A percentile compares a stretch with the other conserved stretches of the same genome.
Conservation (phyloP, 2,888 invertebrate genomes). For the Eudemis profundana region DNA sequence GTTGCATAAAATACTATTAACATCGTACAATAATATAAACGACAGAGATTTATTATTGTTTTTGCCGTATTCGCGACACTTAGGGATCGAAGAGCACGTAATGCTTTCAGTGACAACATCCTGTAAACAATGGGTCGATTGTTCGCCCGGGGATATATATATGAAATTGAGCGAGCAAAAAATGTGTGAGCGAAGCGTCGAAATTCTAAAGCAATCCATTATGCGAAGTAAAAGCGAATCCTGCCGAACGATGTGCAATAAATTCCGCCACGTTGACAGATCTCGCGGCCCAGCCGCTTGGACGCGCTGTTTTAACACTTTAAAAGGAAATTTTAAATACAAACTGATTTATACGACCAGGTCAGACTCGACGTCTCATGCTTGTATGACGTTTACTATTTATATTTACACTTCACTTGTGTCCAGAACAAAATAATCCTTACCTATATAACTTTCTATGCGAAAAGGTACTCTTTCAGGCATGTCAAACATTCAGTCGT, state of each 20-base stretch:
- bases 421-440: too few relatives aligned
- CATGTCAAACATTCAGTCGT: too few relatives aligned
- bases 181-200: constrained; percentile 40
- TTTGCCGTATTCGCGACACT: neutral
- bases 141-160: constrained; percentile 34
- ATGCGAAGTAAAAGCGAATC: constrained; percentile 55
- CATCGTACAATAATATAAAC: neutral
- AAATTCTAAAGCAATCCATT: constrained; percentile 47
- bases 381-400: neutral
- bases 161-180: constrained; percentile 40
- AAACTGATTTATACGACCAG: constrained; percentile 54
- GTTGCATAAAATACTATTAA: neutral
- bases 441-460: neutral
- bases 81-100: constrained; percentile 6
- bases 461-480: too few relatives aligned
- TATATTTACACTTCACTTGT: neutral
- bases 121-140: constrained; percentile 38
- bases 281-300: constrained; percentile 55
- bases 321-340: constrained; percentile 63
- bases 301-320: constrained; percentile 59
- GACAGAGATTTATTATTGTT: neutral
- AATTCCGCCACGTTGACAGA: constrained; percentile 64
- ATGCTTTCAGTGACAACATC: constrained; percentile 36
- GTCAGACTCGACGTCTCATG: neutral
- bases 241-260: constrained; percentile 63